Base-by-base conservation (phyloP, 2,797 vertebrate species). In the Poeciliopsis infans region DNA sequence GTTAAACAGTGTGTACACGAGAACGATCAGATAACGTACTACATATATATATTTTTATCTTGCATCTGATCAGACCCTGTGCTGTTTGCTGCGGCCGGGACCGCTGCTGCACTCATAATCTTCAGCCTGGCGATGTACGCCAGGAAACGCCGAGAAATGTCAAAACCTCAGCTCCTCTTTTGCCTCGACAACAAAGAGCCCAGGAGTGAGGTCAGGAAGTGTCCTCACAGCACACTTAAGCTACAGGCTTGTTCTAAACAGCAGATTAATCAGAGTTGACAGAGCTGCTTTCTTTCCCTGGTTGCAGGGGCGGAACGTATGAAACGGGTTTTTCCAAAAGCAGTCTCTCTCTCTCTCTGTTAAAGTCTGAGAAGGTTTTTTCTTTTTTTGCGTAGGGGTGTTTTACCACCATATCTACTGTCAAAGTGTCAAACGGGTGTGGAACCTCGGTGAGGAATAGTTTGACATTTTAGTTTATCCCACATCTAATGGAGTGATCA, bases 131-230 rank as follows among this genome's bases (percentile, higher is more conserved):
- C 36, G 6, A 0, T 5, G 2, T 46, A 49, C 33, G 4, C 73
- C 79, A 85, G 78, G 79, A 91, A 89, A 69, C 6, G 25, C 33
- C 83, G 55, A 74, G 2, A 33, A 45, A 76, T 25, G 2, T 28
- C 28, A 12, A 76, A 83, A 64, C 78, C 74, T 76, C 85, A 73
- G 64, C 45, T 39, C 46, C 73, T 66, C 3, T 43, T 73, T 36
- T 39, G 57, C 46, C 46, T 31, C 12, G 33, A 53, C 69, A 36
- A 33, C 71, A 36, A 7, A 61, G 45, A 18, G 2, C 6, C 11
- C 5, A 0, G 16, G 47, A 15, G 8, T 49, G 45, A 16, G 39
- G 13, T 46, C 53, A 79, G 15, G 15, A 1, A 23, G 16, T 45
- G 15, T 79, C 45, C 25, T 77, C 33, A 70, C 36, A 45, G 46